Base-by-base conservation (phyloP, 2,888 invertebrate genomes). In the Oithona nana region DNA sequence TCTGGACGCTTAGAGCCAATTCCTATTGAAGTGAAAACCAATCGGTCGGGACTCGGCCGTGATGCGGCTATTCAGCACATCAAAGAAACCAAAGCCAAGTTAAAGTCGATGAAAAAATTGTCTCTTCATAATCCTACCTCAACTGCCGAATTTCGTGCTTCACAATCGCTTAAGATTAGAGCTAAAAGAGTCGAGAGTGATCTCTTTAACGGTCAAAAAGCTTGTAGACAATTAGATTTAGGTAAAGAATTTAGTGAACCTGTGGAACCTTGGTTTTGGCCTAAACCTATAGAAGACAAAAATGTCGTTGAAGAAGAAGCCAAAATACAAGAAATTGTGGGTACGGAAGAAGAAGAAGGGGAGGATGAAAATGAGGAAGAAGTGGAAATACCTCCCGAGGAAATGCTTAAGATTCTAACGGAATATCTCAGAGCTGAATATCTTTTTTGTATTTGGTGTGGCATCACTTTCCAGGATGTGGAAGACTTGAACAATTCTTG, bases 371-470 rank as follows among this genome's bases (percentile, higher is more conserved):
- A 70, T 1, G 69, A 71, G 63, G 69, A 69, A 4, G 68, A 67
- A 56, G 69, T 69, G 66, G 65, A 68, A 69, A 56, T 69, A 2
- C 68, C 76, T 71, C 68, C 74, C 1, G 68, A 68, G 48, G 82
- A 82, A 68, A 80, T 81, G 70, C 70, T 85, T 39, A 77, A 79
- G 66, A 75, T 80, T 65, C 67, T 85, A 3, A 78, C 80, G 0
- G 71, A 74, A 29, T 86, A 88, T 71, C 73, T 88, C 62, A 76
- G 86, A 63, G 76, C 75, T n/a, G 79, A 77, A 48, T 81, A 87
- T 71, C 76, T 76, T 63, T 88, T 86, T 71, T 88, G 88, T 70
- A 78, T 84, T 60, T 88, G 86, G 83, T 88, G 88, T 75, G 84
- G 82, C 13, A 79, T 80, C 3, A 78, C 77, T 57, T 86, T 79